These are phyloP conservation scores for Etheostoma spectabile DNA, from an alignment of 2,113 vertebrate species.

Conservation along the genomic window DNA sequence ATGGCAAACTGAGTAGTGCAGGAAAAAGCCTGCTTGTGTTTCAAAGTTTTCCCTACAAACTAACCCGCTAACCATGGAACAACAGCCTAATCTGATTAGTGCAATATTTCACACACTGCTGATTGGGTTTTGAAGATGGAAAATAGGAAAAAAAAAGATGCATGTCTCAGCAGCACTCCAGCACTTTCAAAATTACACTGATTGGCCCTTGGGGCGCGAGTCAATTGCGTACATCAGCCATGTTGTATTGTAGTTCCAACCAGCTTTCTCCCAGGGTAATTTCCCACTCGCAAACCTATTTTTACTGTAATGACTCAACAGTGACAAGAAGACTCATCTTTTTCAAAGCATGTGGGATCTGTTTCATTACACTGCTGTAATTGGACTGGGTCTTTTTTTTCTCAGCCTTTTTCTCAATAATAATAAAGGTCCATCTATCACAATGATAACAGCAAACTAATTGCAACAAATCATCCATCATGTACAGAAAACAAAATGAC, in stretches of 20 bases:
- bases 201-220: slow-evolving; percentile 49
- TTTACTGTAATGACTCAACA: slow-evolving; percentile 31
- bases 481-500: not conserved
- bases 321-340: slow-evolving; percentile 31
- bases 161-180: slow-evolving; percentile 42
- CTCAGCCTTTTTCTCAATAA: not conserved
- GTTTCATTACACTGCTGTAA: slow-evolving; percentile 34
- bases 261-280: slow-evolving; percentile 31
- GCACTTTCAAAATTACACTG: slow-evolving; percentile 54
- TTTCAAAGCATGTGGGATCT: slow-evolving; percentile 26
- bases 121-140: slow-evolving; percentile 56
- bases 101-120: slow-evolving; percentile 51
- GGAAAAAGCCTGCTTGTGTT: not conserved
- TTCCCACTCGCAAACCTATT: slow-evolving; percentile 32
- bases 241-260: slow-evolving; percentile 3
- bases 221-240: slow-evolving; percentile 40
- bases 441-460: not conserved
- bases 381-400: slow-evolving; percentile 1
- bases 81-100: slow-evolving; percentile 63
- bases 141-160: slow-evolving; percentile 16
- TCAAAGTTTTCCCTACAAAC: slow-evolving; percentile 19
- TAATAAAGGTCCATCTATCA: not conserved
- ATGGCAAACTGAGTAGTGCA: not conserved
- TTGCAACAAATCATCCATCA: not conserved
- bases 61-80: slow-evolving; percentile 21